These are phyloP conservation scores for Myzus persicae DNA, from an alignment of 1,140 invertebrate genomes.

Conservation along the genomic window DNA sequence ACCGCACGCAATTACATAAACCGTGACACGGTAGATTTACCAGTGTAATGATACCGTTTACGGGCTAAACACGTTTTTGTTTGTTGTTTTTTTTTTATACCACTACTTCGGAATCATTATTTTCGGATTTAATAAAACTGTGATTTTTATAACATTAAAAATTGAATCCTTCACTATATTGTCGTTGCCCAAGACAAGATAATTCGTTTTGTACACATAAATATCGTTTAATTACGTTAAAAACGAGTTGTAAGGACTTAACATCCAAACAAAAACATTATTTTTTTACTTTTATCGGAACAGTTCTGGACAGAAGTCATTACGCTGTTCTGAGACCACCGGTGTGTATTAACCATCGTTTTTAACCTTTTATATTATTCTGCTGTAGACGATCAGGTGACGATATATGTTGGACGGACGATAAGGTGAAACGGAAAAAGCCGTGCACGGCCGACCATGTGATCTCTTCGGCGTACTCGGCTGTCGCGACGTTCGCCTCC, in stretches of 20 bases:
- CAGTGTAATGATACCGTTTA: background rate
- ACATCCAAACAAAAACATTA: background rate
- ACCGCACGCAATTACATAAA: background rate
- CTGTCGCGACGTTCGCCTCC: background rate
- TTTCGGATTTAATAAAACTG: background rate
- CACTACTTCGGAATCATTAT: background rate
- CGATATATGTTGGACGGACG: slow-evolving; percentile 16
- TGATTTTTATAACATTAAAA: background rate
- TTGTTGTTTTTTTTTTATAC: background rate
- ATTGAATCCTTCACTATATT: background rate
- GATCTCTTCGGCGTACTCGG: too few species aligned
- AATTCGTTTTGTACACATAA: background rate
- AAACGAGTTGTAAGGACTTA: background rate
- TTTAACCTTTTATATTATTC: background rate
- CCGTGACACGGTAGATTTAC: background rate
- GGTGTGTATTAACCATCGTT: background rate
- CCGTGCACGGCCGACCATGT: slow-evolving; percentile 32
- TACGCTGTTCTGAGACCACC: background rate
- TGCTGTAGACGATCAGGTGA: background rate
- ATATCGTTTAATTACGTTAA: background rate
- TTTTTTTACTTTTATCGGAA: background rate
- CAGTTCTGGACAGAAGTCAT: background rate
- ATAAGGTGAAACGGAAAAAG: slow-evolving; percentile 45
- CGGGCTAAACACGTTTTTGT: background rate
- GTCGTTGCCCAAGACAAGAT: background rate